These are phyloP conservation scores for Alauda arvensis DNA, from an alignment of 2,797 vertebrate genomes.

Conservation along the genomic window DNA sequence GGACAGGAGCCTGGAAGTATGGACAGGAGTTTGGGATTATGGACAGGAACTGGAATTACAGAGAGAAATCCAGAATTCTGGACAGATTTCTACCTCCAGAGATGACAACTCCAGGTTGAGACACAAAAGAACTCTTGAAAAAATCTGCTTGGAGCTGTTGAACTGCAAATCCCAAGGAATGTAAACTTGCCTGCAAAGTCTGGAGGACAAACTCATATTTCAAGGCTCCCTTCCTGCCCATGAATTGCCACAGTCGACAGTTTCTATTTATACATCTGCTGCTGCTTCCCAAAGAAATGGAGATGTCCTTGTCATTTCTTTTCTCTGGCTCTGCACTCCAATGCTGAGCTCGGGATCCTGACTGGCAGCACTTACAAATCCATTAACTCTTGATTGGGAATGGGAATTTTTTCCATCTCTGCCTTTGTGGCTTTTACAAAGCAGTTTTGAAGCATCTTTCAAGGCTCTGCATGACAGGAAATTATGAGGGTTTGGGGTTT, in stretches of 20 bases:
- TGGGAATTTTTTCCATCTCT: fast-evolving
- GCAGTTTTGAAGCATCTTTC: neutral
- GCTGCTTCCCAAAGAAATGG: neutral
- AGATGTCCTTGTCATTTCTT: neutral
- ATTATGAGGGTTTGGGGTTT: fast-evolving
- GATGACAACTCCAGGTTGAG: neutral
- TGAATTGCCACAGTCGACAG: neutral
- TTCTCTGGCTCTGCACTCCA: neutral
- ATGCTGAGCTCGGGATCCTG: neutral
- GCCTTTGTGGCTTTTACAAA: neutral
- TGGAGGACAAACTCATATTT: neutral
- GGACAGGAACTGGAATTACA: neutral
- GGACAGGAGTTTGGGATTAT: too few species aligned
- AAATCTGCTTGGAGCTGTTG: neutral
- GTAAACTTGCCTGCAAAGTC: neutral
- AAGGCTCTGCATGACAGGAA: neutral
- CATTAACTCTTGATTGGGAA: neutral
- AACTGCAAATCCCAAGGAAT: neutral
- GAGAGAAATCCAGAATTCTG: fast-evolving
- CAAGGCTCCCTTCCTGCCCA: neutral
- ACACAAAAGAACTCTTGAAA: neutral
- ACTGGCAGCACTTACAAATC: neutral
- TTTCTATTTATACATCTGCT: slow-evolving; percentile 26
- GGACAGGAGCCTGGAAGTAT: fast-evolving
- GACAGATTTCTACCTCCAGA: fast-evolving